phyloP scores from a whole-genome alignment of 2,113 vertebrate species.

The Cyphomyrus discorhynchus region DNA sequence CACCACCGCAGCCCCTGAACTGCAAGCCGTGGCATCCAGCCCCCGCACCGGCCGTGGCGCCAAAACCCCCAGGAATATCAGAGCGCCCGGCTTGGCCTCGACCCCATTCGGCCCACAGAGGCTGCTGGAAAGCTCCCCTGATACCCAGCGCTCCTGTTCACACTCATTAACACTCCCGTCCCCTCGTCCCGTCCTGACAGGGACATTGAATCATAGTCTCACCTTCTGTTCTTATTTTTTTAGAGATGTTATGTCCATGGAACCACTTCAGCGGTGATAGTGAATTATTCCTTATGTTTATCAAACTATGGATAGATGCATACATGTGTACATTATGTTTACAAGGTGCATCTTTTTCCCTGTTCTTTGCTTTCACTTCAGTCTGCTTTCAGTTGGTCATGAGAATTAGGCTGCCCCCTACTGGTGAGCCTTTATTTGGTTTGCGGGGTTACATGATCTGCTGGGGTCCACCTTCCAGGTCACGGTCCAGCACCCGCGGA shows the following conservation, averaged over 20 bases:
- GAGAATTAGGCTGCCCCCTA: background rate
- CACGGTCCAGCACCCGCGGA: background rate
- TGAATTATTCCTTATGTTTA: background rate
- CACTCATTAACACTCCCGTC: background rate
- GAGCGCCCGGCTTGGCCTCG: conserved; percentile 26
- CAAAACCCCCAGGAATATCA: conserved; percentile 4
- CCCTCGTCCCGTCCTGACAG: background rate
- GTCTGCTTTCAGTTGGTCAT: background rate
- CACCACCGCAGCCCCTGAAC: conserved; percentile 33
- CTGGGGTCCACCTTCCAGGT: background rate
- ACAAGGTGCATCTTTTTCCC: background rate
- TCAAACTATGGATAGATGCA: background rate
- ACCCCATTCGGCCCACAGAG: conserved; percentile 29
- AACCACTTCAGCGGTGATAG: background rate
- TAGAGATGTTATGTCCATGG: background rate
- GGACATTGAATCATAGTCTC: background rate
- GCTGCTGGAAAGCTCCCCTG: conserved; percentile 31
- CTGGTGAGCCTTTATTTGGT: background rate
- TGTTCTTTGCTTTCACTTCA: background rate
- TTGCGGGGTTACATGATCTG: background rate
- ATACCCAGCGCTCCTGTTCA: background rate
- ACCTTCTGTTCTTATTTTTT: background rate
- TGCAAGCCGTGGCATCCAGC: conserved; percentile 46
- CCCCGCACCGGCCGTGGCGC: background rate
- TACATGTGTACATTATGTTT: background rate